These are phyloP conservation scores for Scelioninae gen. 1 DNA, from an alignment of 2,888 invertebrate genomes.

Conservation along the genomic window DNA sequence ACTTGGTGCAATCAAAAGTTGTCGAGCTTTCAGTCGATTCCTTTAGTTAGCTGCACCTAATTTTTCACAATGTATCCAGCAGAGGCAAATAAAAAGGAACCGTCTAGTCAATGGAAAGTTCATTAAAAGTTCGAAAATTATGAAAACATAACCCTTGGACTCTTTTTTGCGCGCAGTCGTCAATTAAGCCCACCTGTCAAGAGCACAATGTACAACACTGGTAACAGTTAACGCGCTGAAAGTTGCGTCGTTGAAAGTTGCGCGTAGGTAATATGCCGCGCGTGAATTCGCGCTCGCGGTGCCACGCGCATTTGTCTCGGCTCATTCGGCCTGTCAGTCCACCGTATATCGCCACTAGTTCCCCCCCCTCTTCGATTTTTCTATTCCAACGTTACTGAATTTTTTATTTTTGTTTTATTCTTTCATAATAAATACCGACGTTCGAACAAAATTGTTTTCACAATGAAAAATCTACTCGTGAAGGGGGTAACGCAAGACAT, in stretches of 20 bases:
- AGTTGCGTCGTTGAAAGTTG: slow-evolving; percentile 77
- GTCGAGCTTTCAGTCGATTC: slow-evolving; percentile 29
- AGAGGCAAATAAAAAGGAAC: slow-evolving; percentile 58
- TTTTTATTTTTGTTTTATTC: slow-evolving; percentile 56
- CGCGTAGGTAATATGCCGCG: slow-evolving; percentile 50
- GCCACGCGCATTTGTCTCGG: slow-evolving; percentile 73
- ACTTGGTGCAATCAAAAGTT: slow-evolving; percentile 53
- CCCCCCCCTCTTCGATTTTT: slow-evolving; percentile 37
- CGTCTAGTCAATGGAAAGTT: slow-evolving; percentile 66
- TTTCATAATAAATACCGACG: slow-evolving; percentile 52
- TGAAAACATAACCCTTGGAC: slow-evolving; percentile 65
- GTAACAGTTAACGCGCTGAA: slow-evolving; percentile 68
- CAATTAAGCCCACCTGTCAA: slow-evolving; percentile 74
- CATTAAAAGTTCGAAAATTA: slow-evolving; percentile 69
- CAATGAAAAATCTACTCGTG: too few species aligned
- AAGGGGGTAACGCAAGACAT: too few species aligned
- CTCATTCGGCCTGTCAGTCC: slow-evolving; percentile 62
- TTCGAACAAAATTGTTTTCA: slow-evolving; percentile 45
- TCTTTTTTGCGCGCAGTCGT: slow-evolving; percentile 56
- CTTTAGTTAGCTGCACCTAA: slow-evolving; percentile 61
- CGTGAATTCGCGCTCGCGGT: slow-evolving; percentile 71
- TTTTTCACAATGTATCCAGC: slow-evolving; percentile 65
- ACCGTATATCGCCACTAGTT: slow-evolving; percentile 52
- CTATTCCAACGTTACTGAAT: slow-evolving; percentile 34
- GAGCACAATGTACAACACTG: slow-evolving; percentile 63